These are phyloP conservation scores for Andrena haemorrhoa DNA, from an alignment of 2,888 invertebrate species.

Conservation along the genomic window DNA sequence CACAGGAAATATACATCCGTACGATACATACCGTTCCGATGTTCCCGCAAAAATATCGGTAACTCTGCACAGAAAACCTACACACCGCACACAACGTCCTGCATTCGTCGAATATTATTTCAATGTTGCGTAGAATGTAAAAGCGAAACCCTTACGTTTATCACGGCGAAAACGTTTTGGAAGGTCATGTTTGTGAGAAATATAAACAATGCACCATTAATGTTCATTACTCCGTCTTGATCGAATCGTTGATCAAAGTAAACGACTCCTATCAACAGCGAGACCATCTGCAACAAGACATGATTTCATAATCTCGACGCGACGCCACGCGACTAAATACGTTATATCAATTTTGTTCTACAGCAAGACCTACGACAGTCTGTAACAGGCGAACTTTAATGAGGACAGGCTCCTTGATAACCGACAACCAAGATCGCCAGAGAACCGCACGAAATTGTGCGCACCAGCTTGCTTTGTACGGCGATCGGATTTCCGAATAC, in stretches of 20 bases:
- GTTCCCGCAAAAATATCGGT: conserved; percentile 95
- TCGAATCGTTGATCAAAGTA: conserved; percentile 93
- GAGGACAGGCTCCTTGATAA: conserved; percentile 95
- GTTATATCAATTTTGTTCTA: background rate
- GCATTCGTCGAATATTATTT: too few relatives aligned
- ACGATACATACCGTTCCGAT: conserved; percentile 95
- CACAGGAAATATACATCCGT: conserved; percentile 96
- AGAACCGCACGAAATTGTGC: conserved; percentile 95
- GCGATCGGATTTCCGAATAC: conserved; percentile 81
- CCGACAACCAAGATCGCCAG: conserved; percentile 95
- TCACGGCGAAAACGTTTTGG: conserved; percentile 97
- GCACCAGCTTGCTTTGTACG: conserved; percentile 94
- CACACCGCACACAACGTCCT: background rate
- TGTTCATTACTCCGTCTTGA: conserved; percentile 96
- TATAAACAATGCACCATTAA: conserved; percentile 96
- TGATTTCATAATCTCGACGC: background rate
- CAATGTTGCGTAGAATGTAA: too few relatives aligned
- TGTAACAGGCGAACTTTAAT: conserved; percentile 95
- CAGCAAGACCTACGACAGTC: conserved; percentile 90
- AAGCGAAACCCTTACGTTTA: conserved; percentile 90
- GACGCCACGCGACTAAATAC: background rate
- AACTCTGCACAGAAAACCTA: conserved; percentile 96
- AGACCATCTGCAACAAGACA: conserved; percentile 89
- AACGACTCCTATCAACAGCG: conserved; percentile 94
- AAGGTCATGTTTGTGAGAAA: conserved; percentile 97